A percentile compares a stretch with the other conserved stretches of the same genome.
Conservation (phyloP, 2,113 vertebrate genomes). For the Prochilodus magdalenae region DNA sequence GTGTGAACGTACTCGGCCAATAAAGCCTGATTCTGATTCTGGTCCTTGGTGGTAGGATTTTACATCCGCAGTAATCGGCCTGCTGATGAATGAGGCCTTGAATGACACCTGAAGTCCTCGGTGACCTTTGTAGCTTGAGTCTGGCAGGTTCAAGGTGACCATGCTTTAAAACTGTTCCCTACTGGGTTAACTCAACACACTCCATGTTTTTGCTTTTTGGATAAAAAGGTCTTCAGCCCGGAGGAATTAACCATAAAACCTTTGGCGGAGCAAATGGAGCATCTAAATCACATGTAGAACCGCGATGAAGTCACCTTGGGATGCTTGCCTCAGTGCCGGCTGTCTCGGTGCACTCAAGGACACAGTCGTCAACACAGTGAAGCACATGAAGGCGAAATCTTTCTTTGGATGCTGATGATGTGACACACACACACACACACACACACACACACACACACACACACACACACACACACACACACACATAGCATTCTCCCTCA, state of each 20-base stretch:
- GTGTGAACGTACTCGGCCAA: too few species aligned
- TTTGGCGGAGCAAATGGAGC: neutral
- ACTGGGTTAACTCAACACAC: neutral
- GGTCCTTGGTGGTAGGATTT: too few species aligned
- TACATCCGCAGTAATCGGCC: neutral
- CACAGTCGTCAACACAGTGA: neutral
- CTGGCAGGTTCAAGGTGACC: neutral
- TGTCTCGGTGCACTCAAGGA: neutral
- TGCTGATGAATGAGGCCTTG: too few species aligned
- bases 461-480: neutral
- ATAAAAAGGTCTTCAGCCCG: neutral
- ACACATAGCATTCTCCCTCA: neutral
- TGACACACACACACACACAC: neutral
- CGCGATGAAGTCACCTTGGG: conserved; percentile 3
- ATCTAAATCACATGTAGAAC: neutral
- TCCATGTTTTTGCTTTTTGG: neutral
- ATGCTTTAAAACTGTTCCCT: neutral
- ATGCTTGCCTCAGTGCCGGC: neutral
- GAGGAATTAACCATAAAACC: neutral
- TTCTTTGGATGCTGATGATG: conserved; percentile 2
- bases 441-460: neutral
- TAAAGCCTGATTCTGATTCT: too few species aligned
- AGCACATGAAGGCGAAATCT: neutral
- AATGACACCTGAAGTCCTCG: neutral
- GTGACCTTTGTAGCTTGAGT: neutral